Base-by-base conservation (phyloP, 1,140 invertebrate species). In the Apis florea region DNA sequence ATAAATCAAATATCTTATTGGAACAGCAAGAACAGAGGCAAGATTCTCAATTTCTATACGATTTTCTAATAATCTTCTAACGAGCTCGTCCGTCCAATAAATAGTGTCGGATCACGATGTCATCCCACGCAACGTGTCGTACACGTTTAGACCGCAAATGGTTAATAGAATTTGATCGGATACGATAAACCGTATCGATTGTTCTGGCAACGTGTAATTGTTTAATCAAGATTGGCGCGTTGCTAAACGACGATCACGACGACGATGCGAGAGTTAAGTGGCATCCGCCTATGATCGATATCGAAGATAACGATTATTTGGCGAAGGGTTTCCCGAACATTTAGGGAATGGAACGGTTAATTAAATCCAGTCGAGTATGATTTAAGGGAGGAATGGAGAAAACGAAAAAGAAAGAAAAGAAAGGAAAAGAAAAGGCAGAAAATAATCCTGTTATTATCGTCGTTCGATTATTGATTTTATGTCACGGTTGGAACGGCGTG, bases 271-370 rank as follows among this genome's bases (percentile, higher is more conserved):
- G 61, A 69, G 51, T 78, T 40, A 70, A 78, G 40, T 51, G 24
- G 9, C 17, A 40, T 40, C 6, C 11, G 9, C 11, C 19, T 17
- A 17, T 56, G 15, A 63, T 72, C 78, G 54, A 64, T 72, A 26
- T 59, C 66, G 5, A n/a, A 6, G 53, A 70, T 24, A 63, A 19
- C 8, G 8, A 54, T 54, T 11, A 49, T 69, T 56, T 26, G 58
- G 17, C 10, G 13, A 13, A 19, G 31, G 13, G 40, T 76, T 81
- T 74, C 68, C 79, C 54, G 71, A 56, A 69, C 9, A 53, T 66
- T 21, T n/a, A 53, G 53, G 5, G 31, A 40, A 58, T 56, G 54
- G 53, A 53, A 11, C 66, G 31, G 2, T 85, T 54, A 77, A 86
- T 77, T 64, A 59, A 81, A 49, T 24, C 49, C 26, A 3, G 19